Base-by-base conservation (phyloP, 2,797 vertebrate genomes). In the Melanogrammus aeglefinus region DNA sequence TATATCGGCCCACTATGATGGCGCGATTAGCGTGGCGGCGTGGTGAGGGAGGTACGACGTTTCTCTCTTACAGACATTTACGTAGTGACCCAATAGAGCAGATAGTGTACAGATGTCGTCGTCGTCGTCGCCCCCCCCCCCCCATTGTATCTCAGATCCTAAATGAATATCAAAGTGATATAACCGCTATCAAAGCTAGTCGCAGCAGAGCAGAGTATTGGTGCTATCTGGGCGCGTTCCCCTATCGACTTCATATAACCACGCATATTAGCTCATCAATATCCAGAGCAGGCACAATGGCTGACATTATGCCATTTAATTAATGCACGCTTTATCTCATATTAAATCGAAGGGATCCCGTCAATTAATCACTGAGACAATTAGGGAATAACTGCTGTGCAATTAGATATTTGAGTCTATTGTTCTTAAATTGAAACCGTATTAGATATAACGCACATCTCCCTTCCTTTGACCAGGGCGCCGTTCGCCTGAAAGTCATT, bases 1-100 rank as follows among this genome's bases (percentile, higher is more conserved):
- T 76, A 78, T 63, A 84, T 83, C 90, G 86, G 91, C 86, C 91
- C 87, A 89, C 83, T 36, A 92, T 92, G 87, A 93, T 87, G 84
- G 86, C 83, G 88, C 86, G 88, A 90, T 90, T 89, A 88, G 80
- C 83, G 87, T 69, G 77, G 77, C 2, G 86, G 81, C 18, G 83
- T 78, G 80, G 83, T 86, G 72, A 78, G 57, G 63, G 10, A 27
- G 8, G 24, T 3, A 7, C 63, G 7, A 27, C 2, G 63, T 27
- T 69, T 63, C 38, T 63, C 35, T 81, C 82, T 80, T 85, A 76
- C 73, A 77, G 76, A 76, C 80, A 86, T 86, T 84, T 84, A 75
- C 63, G 12, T 27, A 27, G 63, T n/a, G n/a, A n/a, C n/a, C n/a
- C 63, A 10, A 9, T 12, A 8, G 10, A 9, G 63, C 10, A 24